These are phyloP conservation scores for Microchrysa polita DNA, from an alignment of 2,888 invertebrate species.

Conservation along the genomic window DNA sequence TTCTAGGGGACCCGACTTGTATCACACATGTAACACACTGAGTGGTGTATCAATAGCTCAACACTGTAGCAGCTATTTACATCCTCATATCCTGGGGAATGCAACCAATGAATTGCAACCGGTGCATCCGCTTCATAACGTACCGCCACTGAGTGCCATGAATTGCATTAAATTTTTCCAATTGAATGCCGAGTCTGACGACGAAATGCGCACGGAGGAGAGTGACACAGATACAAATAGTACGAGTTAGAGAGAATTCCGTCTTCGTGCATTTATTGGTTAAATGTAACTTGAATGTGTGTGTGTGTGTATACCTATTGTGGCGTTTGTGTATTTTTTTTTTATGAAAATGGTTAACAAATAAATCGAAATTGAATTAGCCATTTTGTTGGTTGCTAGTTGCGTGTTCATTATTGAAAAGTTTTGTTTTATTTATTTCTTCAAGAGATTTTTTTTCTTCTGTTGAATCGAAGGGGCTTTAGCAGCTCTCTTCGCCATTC, in stretches of 20 bases:
- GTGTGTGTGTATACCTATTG: neutral
- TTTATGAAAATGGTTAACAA: neutral
- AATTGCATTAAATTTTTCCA: constrained; percentile 52
- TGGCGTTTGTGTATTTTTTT: constrained; percentile 30
- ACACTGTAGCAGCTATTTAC: constrained; percentile 67
- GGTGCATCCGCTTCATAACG: constrained; percentile 85
- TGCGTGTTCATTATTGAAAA: constrained; percentile 4
- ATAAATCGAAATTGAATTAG: constrained; percentile 13
- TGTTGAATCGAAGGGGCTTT: no score
- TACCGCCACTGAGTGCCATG: constrained; percentile 73
- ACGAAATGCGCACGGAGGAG: constrained; percentile 10
- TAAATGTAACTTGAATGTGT: neutral
- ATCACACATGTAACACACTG: constrained; percentile 96
- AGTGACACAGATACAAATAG: constrained; percentile 5
- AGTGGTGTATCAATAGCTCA: constrained; percentile 96
- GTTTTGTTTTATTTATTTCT: no score
- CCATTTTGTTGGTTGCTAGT: constrained; percentile 4
- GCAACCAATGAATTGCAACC: constrained; percentile 76
- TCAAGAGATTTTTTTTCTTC: no score
- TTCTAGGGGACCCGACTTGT: constrained; percentile 84
- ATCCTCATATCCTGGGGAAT: constrained; percentile 72
- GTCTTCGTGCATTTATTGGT: neutral
- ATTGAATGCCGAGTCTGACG: neutral
- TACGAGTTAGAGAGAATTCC: neutral
- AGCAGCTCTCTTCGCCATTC: no score